phyloP scores from a whole-genome alignment of 2,797 vertebrate genomes.

The Hafferia zeledoni region DNA sequence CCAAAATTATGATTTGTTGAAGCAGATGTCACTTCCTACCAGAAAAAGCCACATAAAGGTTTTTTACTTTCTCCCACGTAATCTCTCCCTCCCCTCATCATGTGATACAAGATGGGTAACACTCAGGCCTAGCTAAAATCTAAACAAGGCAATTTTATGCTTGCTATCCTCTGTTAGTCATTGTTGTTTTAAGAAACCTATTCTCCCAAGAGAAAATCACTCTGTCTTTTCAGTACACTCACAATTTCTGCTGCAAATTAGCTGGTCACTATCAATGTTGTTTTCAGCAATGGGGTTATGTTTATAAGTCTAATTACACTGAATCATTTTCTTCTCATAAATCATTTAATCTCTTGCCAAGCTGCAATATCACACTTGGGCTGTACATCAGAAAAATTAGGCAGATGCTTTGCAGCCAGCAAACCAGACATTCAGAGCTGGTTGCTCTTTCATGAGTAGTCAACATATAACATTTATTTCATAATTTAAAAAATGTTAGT shows the following conservation, averaged over 20 bases:
- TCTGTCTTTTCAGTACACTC: background rate
- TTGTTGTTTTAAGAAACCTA: background rate
- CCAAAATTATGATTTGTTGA: background rate
- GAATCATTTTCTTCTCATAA: slow-evolving; percentile 22
- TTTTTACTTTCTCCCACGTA: background rate
- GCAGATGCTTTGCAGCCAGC: background rate
- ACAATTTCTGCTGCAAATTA: slow-evolving; percentile 11
- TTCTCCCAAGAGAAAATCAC: background rate
- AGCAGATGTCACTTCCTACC: background rate
- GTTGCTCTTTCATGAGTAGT: background rate
- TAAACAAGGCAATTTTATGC: background rate
- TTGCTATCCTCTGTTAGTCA: accelerated
- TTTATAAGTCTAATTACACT: background rate
- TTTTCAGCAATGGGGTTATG: background rate
- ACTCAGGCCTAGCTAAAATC: background rate
- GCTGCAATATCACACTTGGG: background rate
- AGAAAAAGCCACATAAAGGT: background rate
- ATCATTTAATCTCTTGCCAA: slow-evolving; percentile 21
- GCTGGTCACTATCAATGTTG: background rate
- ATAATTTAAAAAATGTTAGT: background rate
- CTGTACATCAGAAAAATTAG: background rate
- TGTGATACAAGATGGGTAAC: background rate
- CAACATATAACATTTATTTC: background rate
- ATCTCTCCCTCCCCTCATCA: background rate
- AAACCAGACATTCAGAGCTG: background rate